phyloP scores from a whole-genome alignment of 2,113 vertebrate species.

The Vicugna pacos region DNA sequence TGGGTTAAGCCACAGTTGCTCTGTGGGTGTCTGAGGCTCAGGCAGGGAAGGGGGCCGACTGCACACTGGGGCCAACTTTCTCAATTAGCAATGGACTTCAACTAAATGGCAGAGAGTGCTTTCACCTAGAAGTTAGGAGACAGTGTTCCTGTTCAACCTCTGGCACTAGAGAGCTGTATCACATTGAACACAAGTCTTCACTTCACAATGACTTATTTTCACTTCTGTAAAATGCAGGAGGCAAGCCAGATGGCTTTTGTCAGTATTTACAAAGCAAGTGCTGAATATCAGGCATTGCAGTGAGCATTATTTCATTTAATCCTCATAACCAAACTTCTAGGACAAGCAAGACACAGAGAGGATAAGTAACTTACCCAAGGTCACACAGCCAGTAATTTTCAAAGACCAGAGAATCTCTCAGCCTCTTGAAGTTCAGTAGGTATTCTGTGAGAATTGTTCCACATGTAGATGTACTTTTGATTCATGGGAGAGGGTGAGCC shows the following conservation, averaged over 20 bases:
- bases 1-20: conserved; percentile 11
- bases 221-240: background rate
- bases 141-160: background rate
- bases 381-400: conserved; percentile 12
- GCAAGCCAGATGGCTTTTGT: background rate
- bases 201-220: background rate
- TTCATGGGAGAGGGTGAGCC: too few relatives aligned
- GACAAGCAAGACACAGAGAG: background rate
- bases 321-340: background rate
- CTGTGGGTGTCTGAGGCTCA: background rate
- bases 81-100: background rate
- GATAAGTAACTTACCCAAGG: background rate
- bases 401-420: background rate
- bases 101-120: background rate
- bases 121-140: background rate
- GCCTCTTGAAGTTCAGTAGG: too few relatives aligned
- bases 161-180: background rate
- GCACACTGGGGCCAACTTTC: background rate
- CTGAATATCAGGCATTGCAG: background rate
- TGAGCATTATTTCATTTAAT: conserved; percentile 19
- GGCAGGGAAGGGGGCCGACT: background rate
- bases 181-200: background rate
- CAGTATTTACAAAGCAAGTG: background rate
- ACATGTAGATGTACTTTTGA: too few relatives aligned
- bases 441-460: too few relatives aligned